These are phyloP conservation scores for Sebastes trivittatus DNA, from an alignment of 2,797 vertebrate species.

Conservation along the genomic window DNA sequence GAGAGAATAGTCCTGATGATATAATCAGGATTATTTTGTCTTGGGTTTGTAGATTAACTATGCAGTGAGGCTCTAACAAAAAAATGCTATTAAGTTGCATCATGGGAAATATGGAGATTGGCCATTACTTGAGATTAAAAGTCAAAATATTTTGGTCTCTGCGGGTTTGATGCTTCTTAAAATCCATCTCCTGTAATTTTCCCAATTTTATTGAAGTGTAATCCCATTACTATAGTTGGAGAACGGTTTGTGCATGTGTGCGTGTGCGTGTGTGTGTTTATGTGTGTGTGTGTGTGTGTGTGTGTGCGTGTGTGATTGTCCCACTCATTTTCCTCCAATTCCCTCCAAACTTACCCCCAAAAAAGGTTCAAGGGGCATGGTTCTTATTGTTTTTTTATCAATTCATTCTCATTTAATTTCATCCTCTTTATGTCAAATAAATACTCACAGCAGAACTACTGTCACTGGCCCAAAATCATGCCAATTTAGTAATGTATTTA, in stretches of 20 bases:
- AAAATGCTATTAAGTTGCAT: neutral
- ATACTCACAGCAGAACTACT: too few species aligned
- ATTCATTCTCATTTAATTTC: too few species aligned
- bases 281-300: too few species aligned
- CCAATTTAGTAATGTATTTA: too few species aligned
- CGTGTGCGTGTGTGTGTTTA: too few species aligned
- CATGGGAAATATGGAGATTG: neutral
- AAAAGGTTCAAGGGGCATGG: neutral
- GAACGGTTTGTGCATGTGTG: neutral
- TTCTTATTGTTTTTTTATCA: neutral
- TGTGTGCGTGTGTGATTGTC: too few species aligned
- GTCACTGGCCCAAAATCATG: too few species aligned
- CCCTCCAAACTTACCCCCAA: too few species aligned
- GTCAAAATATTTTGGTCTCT: neutral
- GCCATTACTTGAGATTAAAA: neutral
- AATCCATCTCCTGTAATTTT: neutral
- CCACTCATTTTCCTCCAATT: too few species aligned
- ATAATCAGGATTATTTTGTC: neutral
- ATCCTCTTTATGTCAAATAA: too few species aligned
- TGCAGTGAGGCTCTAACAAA: neutral
- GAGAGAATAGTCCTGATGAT: neutral
- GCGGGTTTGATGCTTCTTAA: neutral
- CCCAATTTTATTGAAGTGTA: neutral
- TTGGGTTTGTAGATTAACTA: neutral
- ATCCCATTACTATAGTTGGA: neutral